These are phyloP conservation scores for Cydia fagiglandana DNA, from an alignment of 1,140 invertebrate genomes.

Conservation along the genomic window DNA sequence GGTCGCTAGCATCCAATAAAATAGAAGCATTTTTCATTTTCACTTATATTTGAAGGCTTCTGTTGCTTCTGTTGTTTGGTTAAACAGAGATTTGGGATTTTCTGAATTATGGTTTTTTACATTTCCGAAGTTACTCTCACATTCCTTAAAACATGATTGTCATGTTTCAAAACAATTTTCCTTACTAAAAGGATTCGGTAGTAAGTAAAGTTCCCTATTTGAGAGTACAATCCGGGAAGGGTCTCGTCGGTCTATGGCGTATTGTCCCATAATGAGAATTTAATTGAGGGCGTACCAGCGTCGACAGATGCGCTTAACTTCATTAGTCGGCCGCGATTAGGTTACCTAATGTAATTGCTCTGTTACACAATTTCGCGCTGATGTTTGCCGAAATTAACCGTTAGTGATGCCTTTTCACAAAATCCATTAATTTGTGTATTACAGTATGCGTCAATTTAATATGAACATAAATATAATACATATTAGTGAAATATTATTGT, in stretches of 20 bases:
- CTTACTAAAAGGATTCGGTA: background rate
- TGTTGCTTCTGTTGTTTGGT: too few relatives aligned
- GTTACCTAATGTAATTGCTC: slow-evolving; percentile 72
- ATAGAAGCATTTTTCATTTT: too few relatives aligned
- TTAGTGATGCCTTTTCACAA: slow-evolving; percentile 29
- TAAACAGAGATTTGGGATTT: too few relatives aligned
- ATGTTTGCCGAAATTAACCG: slow-evolving; percentile 39
- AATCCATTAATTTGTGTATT: background rate
- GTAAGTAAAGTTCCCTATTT: background rate
- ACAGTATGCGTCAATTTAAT: background rate
- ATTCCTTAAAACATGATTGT: too few relatives aligned
- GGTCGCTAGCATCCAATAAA: too few relatives aligned
- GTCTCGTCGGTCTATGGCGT: slow-evolving; percentile 24
- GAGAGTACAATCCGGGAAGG: background rate
- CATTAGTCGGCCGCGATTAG: slow-evolving; percentile 64
- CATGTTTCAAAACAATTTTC: too few relatives aligned
- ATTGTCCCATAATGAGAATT: slow-evolving; percentile 69
- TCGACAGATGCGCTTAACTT: slow-evolving; percentile 67
- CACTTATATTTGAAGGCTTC: too few relatives aligned
- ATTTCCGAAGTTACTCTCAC: too few relatives aligned
- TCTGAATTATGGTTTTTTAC: too few relatives aligned
- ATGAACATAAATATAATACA: background rate
- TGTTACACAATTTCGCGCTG: slow-evolving; percentile 54
- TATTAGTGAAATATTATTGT: too few relatives aligned
- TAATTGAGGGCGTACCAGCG: slow-evolving; percentile 68